Evolutionary conservation across 1,140 invertebrate genomes (phyloP), one percentile per base, ranked within the genome.

Genomic region (Teleopsis dalmanni): DNA sequence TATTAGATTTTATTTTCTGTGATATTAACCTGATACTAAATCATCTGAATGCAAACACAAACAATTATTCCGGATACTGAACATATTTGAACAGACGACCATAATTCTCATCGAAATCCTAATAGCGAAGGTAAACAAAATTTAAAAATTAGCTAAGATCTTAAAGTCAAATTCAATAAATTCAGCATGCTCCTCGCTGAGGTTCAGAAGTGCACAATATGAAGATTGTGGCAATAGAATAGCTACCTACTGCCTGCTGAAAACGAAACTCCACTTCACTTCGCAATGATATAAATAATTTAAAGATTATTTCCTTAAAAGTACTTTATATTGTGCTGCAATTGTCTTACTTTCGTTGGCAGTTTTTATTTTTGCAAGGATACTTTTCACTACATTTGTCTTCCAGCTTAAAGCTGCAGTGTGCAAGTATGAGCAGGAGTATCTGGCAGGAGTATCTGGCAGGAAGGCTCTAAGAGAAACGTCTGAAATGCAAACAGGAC

Each of bases 251-350:
- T 3, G n/a, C 2, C 19, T 16, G n/a, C 23, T 26, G 40, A 26
- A 42, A 42, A 16, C 23, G 40, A 26, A 26, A 16, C n/a, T 42
- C 10, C 23, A 16, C 40, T 42, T n/a, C 8, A n/a, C 23, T 26
- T 3, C n/a, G 14, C n/a, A 11, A 18, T 9, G 11, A 16, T 42
- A 42, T 42, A 42, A 42, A 42, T 42, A n/a, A 42, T 42, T 42
- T 42, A 27, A 42, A 42, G 40, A 42, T 27, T 42, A 42, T 42
- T 42, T 42, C 23, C 29, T 42, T 26, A 27, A 22, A 42, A 42
- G 23, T 27, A 26, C 40, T 42, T 42, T 26, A 22, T n/a, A 16
- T 18, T 25, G 14, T 26, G 18, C 40, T 42, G 18, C 14, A 42
- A 26, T 42, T 16, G 4, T 19, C 22, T 37, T 5, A 37, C n/a